Conservation (phyloP, 37 sponge, comb jelly and placozoan genomes). For the Spongilla lacustris region DNA sequence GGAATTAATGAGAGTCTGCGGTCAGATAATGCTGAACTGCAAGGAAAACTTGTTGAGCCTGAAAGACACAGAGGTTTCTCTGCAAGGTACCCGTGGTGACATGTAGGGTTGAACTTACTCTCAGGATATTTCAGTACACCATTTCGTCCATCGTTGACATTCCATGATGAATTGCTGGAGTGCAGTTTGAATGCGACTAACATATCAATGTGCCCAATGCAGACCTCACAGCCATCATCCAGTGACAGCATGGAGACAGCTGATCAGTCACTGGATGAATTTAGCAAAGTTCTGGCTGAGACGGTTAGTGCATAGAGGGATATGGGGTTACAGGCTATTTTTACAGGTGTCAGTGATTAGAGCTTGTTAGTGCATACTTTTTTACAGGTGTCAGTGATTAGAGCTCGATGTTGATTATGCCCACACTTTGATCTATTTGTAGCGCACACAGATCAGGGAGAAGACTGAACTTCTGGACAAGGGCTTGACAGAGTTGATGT, state of each 20-base stretch:
- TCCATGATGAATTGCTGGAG: slow-evolving; percentile 37
- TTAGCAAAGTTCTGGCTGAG: not conserved
- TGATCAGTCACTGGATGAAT: not conserved
- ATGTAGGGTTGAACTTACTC: not conserved
- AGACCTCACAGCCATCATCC: not conserved
- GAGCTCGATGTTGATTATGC: too few species aligned
- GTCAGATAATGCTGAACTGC: slow-evolving; percentile 22
- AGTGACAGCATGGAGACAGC: not conserved
- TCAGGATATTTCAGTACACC: slow-evolving; percentile 16
- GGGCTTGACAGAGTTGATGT: not conserved
- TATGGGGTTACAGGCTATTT: not conserved
- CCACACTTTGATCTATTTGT: not conserved
- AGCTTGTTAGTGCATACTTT: too few species aligned
- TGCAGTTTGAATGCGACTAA: not conserved
- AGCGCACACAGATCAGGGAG: not conserved
- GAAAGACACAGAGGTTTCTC: not conserved
- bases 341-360: not conserved
- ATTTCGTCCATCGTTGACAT: slow-evolving; percentile 12
- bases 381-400: too few species aligned
- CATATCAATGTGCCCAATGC: not conserved
- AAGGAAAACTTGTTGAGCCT: slow-evolving; percentile 1
- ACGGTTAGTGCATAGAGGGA: not conserved
- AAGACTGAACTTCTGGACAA: not conserved
- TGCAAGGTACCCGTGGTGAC: not conserved
- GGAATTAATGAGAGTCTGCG: not conserved